Base-by-base conservation (phyloP, 2,797 vertebrate genomes). In the Periophthalmus magnuspinnatus region DNA sequence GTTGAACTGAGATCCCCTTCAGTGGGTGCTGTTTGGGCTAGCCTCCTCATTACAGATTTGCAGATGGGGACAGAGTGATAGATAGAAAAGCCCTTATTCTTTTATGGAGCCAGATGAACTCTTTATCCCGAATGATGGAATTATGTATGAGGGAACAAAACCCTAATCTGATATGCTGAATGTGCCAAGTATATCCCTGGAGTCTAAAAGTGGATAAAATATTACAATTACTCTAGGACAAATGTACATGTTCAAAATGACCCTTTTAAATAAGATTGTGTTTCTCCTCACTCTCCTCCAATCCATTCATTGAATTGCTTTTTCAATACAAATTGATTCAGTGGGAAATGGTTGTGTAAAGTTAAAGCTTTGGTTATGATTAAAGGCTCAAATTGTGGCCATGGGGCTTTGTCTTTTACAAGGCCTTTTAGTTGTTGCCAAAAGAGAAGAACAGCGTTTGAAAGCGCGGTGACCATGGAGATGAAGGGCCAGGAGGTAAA, bases 1-100 rank as follows among this genome's bases (percentile, higher is more conserved):
- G 81, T 87, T 88, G 85, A 90, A 89, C 86, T 84, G 85, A 85
- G 86, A 77, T 80, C 86, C 86, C 79, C 82, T 89, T 85, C 82
- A 89, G 83, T 85, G 77, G 71, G 77, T 55, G 67, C 78, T 84
- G 82, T 78, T 85, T 83, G 75, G 74, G 82, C 67, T 81, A 75
- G 70, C 77, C 76, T 52, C 77, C 78, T 87, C 80, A 78, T 88
- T 87, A 81, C 83, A 80, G 81, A 87, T 85, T 88, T 86, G 76
- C 82, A 82, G 82, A 88, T 84, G 82, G 76, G 70, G 80, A 71
- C 67, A 59, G 77, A 68, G 83, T 77, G 74, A 79, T 81, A 80
- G 80, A 83, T 82, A 81, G 80, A 83, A 81, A 87, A 78, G 77
- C 78, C 73, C 75, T 76, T 57, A 13, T 63, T 81, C 77, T 73